Percentiles rank a stretch among this genome's conserved stretches.
phyloP scores from a whole-genome alignment of 2,113 vertebrate species.

The Platichthys flesus region DNA sequence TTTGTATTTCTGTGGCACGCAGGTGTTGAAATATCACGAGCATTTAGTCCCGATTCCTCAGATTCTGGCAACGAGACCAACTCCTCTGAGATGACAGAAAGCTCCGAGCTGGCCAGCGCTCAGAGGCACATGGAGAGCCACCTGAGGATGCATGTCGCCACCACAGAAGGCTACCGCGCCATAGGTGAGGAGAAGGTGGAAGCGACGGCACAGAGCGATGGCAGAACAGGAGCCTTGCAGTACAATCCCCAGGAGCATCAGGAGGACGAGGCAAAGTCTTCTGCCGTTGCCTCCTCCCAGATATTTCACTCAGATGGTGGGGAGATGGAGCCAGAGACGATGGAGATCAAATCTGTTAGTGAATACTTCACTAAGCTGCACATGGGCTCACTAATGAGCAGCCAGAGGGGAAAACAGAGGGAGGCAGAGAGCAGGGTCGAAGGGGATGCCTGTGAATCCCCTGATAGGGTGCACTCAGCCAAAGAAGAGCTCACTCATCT shows the following conservation, averaged over 20 bases:
- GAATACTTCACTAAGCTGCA: slow-evolving; percentile 97
- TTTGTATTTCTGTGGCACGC: slow-evolving; percentile 90
- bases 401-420: slow-evolving; percentile 87
- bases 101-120: slow-evolving; percentile 92
- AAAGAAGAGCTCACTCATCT: slow-evolving; percentile 84
- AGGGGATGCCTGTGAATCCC: slow-evolving; percentile 76
- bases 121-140: slow-evolving; percentile 93
- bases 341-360: slow-evolving; percentile 97
- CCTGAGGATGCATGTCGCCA: slow-evolving; percentile 89
- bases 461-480: slow-evolving; percentile 84
- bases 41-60: slow-evolving; percentile 98
- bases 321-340: slow-evolving; percentile 98
- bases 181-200: slow-evolving; percentile 89
- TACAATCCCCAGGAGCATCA: slow-evolving; percentile 77
- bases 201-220: slow-evolving; percentile 78
- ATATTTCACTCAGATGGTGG: slow-evolving; percentile 93
- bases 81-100: slow-evolving; percentile 99
- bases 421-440: slow-evolving; percentile 83
- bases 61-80: slow-evolving; percentile 99
- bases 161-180: slow-evolving; percentile 89
- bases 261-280: slow-evolving; percentile 85
- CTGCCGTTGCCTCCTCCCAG: slow-evolving; percentile 91
- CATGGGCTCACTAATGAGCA: slow-evolving; percentile 89
- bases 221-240: slow-evolving; percentile 78
- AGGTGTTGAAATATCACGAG: slow-evolving; percentile 98